phyloP scores from a whole-genome alignment of 2,113 vertebrate genomes.

The Sinocyclocheilus maitianheensis region DNA sequence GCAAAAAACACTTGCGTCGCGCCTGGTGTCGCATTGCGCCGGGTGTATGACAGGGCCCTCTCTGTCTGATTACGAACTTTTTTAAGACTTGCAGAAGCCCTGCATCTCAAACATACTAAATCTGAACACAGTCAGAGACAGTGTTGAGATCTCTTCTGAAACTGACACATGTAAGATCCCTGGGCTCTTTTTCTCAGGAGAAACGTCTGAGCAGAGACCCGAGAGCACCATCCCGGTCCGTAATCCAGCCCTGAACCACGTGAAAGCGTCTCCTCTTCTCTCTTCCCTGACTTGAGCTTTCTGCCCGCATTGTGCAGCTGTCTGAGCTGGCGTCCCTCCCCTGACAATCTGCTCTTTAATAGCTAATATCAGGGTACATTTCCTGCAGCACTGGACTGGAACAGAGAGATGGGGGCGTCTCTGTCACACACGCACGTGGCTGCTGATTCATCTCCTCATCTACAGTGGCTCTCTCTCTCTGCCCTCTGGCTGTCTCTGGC shows the following conservation, averaged over 20 bases:
- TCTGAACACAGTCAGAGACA: too few species aligned
- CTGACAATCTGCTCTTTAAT: slow-evolving; percentile 81
- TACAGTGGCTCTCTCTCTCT: slow-evolving; percentile 12
- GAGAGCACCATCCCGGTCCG: not conserved
- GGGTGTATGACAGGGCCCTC: too few species aligned
- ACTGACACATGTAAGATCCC: not conserved
- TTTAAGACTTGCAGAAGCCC: not conserved
- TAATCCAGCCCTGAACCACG: not conserved
- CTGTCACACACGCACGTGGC: slow-evolving; percentile 45
- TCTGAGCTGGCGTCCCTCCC: slow-evolving; percentile 69
- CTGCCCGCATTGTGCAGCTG: slow-evolving; percentile 63
- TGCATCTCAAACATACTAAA: too few species aligned
- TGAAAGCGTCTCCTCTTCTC: not conserved
- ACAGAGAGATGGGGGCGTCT: slow-evolving; percentile 71
- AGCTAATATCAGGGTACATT: slow-evolving; percentile 82
- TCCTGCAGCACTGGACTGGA: slow-evolving; percentile 77
- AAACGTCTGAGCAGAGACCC: not conserved
- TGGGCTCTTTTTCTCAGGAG: too few species aligned
- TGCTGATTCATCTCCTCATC: slow-evolving; percentile 55
- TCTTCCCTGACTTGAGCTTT: slow-evolving; percentile 2
- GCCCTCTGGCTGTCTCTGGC: slow-evolving; percentile 17
- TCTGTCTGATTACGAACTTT: too few species aligned
- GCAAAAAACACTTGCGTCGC: too few species aligned
- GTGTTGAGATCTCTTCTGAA: not conserved
- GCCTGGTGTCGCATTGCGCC: too few species aligned